phyloP scores from a whole-genome alignment of 2,797 vertebrate genomes.

The Hapalemur alaotrensis region DNA sequence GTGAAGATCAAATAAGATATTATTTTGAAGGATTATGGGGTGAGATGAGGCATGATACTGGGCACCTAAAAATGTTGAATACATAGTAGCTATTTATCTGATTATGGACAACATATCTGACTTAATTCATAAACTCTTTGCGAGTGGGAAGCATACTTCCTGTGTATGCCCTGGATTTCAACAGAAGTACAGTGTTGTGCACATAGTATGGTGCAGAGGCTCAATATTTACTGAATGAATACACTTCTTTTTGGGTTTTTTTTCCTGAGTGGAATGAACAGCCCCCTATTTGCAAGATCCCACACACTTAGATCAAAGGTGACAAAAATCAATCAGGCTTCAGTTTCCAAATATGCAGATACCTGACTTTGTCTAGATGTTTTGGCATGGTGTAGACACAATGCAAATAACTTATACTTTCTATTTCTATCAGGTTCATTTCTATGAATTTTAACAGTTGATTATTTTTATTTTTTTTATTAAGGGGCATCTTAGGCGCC shows the following conservation, averaged over 20 bases:
- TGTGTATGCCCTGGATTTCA: conserved; percentile 3
- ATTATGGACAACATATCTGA: conserved; percentile 11
- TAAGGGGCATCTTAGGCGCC: not conserved
- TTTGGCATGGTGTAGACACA: conserved; percentile 24
- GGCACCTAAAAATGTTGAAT: not conserved
- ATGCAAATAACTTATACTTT: conserved; percentile 28
- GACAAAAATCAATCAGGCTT: conserved; percentile 36
- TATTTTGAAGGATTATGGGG: conserved; percentile 15
- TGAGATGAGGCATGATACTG: not conserved
- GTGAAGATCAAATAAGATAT: conserved; percentile 14
- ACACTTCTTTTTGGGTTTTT: not conserved
- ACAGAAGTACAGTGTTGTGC: not conserved
- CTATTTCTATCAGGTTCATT: conserved; percentile 25
- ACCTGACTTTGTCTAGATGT: conserved; percentile 3
- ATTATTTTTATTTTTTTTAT: conserved; percentile 21
- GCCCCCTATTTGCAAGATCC: conserved; percentile 24
- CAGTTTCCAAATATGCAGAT: conserved; percentile 37
- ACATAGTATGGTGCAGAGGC: conserved; percentile 17
- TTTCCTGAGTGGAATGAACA: not conserved
- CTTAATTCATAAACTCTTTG: conserved; percentile 48
- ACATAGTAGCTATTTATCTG: conserved; percentile 40
- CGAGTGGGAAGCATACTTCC: conserved; percentile 46
- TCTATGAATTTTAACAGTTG: conserved; percentile 16
- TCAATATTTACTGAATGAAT: conserved; percentile 38
- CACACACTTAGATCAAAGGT: conserved; percentile 44